These are phyloP conservation scores for Gymnorhina tibicen DNA, from an alignment of 2,113 vertebrate species.

Conservation along the genomic window DNA sequence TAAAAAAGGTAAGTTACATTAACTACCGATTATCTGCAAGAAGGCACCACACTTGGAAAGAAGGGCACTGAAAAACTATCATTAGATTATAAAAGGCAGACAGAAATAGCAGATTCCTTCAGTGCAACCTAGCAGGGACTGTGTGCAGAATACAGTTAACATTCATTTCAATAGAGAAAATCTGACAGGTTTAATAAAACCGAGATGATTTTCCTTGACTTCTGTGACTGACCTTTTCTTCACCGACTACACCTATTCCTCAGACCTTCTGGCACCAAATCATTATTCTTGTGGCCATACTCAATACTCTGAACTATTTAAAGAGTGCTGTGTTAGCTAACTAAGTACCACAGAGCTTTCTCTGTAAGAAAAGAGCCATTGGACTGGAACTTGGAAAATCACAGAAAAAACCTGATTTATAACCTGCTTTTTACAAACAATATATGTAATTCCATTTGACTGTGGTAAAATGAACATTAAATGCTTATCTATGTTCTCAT, in stretches of 20 bases:
- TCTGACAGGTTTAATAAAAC: constrained; percentile 52
- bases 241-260: constrained; percentile 9
- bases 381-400: neutral
- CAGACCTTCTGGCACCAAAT: constrained; percentile 34
- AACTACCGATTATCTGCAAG: constrained; percentile 21
- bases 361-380: neutral
- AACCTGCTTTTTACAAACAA: neutral
- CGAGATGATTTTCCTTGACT: constrained; percentile 50
- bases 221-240: constrained; percentile 38
- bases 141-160: constrained; percentile 16
- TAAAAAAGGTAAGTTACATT: constrained; percentile 6
- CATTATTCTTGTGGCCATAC: constrained; percentile 15
- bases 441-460: neutral
- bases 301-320: neutral
- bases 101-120: constrained; percentile 8
- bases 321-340: neutral
- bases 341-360: neutral
- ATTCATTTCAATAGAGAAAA: constrained; percentile 42
- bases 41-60: neutral
- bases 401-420: neutral
- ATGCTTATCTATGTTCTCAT: neutral
- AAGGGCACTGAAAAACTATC: constrained; percentile 3
- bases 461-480: neutral
- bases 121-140: neutral
- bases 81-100: constrained; percentile 32